Evolutionary conservation across 2,888 invertebrate genomes (phyloP).

Genomic region (Micoletzkya japonica): DNA sequence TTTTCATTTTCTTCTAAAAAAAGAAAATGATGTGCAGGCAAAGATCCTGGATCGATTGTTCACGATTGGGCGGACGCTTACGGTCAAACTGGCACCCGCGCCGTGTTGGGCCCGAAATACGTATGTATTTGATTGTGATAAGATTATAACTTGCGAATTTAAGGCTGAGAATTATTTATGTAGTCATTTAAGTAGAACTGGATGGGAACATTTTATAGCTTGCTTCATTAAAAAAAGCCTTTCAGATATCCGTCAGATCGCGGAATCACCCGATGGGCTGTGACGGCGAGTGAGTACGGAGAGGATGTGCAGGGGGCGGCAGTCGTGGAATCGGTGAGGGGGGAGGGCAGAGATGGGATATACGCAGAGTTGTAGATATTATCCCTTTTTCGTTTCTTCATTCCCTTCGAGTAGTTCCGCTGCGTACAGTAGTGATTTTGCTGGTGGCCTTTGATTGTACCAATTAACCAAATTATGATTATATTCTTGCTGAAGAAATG

Average conservation of each 20-base stretch:
- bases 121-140: neutral
- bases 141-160: neutral
- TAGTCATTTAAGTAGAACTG: neutral
- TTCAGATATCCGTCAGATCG: conserved; percentile 8
- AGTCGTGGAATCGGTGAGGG: conserved; percentile 1
- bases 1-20: too few species aligned
- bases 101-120: conserved; percentile 2
- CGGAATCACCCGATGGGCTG: conserved; percentile 16
- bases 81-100: conserved; percentile 2
- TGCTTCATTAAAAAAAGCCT: neutral
- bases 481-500: too few species aligned
- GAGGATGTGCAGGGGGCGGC: conserved; percentile 13
- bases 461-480: too few species aligned
- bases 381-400: neutral
- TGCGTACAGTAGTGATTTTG: neutral
- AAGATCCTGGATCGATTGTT: too few species aligned
- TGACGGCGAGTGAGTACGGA: neutral
- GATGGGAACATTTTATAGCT: neutral
- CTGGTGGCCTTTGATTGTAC: neutral
- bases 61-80: conserved; percentile 12
- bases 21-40: too few species aligned
- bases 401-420: neutral
- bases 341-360: neutral
- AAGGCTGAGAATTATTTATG: neutral
- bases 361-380: neutral